Conservation (phyloP, 2,797 vertebrate species). For the Anas capensis region DNA sequence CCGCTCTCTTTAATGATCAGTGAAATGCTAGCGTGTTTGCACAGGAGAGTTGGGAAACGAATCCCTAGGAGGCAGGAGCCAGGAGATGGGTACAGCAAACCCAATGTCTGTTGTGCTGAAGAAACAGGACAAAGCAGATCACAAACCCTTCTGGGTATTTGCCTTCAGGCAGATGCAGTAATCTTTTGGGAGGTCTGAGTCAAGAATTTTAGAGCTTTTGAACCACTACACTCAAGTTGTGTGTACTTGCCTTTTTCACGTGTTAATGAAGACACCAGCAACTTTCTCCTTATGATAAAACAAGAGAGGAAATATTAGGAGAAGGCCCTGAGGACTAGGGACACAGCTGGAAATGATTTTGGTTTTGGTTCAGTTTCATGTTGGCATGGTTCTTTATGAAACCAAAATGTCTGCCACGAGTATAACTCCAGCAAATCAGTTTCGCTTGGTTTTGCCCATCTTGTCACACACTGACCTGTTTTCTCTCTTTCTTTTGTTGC, state of each 20-base stretch:
- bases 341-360: not conserved
- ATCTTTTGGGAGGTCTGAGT: not conserved
- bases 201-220: not conserved
- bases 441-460: accelerated
- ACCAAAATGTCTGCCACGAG: accelerated
- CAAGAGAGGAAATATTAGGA: not conserved
- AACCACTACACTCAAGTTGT: not conserved
- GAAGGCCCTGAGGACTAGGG: not conserved
- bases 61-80: not conserved
- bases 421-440: accelerated
- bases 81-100: not conserved
- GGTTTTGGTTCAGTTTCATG: accelerated
- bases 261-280: not conserved
- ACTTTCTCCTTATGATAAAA: not conserved
- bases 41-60: accelerated
- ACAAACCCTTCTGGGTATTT: not conserved
- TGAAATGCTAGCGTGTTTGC: accelerated
- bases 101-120: accelerated
- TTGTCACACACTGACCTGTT: not conserved
- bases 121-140: not conserved
- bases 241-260: not conserved
- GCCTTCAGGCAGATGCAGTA: not conserved
- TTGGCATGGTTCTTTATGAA: not conserved
- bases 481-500: slow-evolving; percentile 53
- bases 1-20: not conserved